A percentile compares a stretch with the other conserved stretches of the same genome.
These are phyloP conservation scores for Pachyuromys duprasi DNA, from an alignment of 2,797 vertebrate genomes.

Conservation along the genomic window DNA sequence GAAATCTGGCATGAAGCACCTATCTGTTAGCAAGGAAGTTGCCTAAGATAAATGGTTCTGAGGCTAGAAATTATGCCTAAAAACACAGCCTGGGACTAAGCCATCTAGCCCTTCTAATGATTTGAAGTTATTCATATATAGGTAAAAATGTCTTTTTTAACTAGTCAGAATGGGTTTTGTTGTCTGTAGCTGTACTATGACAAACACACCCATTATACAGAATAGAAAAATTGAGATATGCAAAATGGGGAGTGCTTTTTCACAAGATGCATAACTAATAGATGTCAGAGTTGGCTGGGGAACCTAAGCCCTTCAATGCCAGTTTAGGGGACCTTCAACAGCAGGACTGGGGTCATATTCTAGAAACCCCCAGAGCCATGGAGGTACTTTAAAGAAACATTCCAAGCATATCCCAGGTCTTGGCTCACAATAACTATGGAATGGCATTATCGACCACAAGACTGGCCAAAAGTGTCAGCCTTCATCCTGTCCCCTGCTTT, in stretches of 20 bases:
- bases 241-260: neutral
- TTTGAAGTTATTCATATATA: neutral
- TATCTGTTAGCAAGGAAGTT: neutral
- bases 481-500: neutral
- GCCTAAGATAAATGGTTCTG: neutral
- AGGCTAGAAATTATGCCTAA: neutral
- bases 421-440: neutral
- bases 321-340: neutral
- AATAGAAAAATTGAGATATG: neutral
- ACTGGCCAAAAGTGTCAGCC: neutral
- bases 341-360: neutral
- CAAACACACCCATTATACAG: neutral
- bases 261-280: neutral
- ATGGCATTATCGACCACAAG: neutral
- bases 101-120: neutral
- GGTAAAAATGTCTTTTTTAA: neutral
- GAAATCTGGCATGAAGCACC: neutral
- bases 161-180: neutral
- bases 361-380: no score
- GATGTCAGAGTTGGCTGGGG: neutral
- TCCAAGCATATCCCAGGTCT: neutral
- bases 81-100: neutral
- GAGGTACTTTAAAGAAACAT: neutral
- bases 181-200: neutral
- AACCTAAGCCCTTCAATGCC: neutral